These are phyloP conservation scores for Watersipora subatra DNA, from an alignment of 1,140 invertebrate species.

Conservation along the genomic window DNA sequence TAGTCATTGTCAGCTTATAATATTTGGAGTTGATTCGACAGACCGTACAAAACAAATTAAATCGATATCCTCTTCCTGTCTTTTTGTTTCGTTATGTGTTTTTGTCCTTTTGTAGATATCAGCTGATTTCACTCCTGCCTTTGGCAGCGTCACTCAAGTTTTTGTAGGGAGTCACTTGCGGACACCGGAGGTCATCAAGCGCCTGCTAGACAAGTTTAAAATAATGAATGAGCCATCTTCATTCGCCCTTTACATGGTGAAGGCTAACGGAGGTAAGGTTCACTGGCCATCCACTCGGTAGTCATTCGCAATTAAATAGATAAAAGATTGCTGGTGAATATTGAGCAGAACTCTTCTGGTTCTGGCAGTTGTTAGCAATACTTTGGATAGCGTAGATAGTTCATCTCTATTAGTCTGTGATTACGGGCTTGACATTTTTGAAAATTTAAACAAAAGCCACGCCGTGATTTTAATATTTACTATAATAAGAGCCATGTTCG, in stretches of 20 bases:
- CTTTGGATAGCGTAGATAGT: background rate
- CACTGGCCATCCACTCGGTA: too few species aligned
- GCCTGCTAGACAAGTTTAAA: constrained; percentile 74
- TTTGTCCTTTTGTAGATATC: too few species aligned
- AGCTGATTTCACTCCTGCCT: constrained; percentile 69
- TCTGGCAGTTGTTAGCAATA: background rate
- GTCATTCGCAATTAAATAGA: too few species aligned
- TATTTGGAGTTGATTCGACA: too few species aligned
- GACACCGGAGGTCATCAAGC: constrained; percentile 66
- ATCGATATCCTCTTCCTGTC: too few species aligned
- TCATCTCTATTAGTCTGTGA: background rate
- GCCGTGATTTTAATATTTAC: too few species aligned
- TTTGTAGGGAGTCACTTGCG: constrained; percentile 68
- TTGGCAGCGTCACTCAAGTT: constrained; percentile 70
- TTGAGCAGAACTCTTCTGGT: background rate
- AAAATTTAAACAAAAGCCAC: too few species aligned
- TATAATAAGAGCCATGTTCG: too few species aligned
- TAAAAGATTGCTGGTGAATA: too few species aligned
- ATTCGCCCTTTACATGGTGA: constrained; percentile 66
- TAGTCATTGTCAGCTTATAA: too few species aligned
- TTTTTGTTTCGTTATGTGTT: too few species aligned
- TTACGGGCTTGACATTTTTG: background rate
- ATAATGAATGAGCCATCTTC: constrained; percentile 58
- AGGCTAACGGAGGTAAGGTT: constrained; percentile 67
- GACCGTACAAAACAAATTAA: too few species aligned